Evolutionary conservation across 2,113 vertebrate species (phyloP).

Genomic region (Pelodiscus sinensis): DNA sequence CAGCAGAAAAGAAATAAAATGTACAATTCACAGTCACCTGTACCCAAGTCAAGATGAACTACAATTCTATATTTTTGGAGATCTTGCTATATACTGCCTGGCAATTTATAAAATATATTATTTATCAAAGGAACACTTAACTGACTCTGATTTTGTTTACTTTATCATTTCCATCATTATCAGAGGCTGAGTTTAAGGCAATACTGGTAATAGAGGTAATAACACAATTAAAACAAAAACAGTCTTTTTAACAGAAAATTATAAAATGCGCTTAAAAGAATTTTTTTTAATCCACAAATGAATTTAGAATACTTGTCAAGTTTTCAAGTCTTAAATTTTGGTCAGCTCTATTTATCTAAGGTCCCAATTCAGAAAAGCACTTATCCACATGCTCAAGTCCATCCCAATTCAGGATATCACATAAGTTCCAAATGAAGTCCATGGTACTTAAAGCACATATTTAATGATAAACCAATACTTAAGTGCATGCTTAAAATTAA

Average conservation of each 20-base stretch:
- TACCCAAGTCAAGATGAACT: fast-evolving
- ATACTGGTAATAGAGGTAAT: neutral
- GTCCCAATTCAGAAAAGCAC: too few relatives aligned
- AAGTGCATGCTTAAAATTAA: neutral
- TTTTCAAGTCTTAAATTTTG: too few relatives aligned
- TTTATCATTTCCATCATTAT: neutral
- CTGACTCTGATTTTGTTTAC: too few relatives aligned
- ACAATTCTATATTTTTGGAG: fast-evolving
- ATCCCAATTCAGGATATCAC: too few relatives aligned
- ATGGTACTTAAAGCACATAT: too few relatives aligned
- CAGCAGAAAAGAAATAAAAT: neutral
- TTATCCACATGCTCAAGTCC: too few relatives aligned
- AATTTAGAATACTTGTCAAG: neutral
- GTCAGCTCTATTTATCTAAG: neutral
- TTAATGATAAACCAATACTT: neutral
- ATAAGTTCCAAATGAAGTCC: too few relatives aligned
- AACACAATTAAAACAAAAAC: neutral
- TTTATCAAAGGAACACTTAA: neutral
- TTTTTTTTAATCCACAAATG: neutral
- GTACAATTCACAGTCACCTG: neutral
- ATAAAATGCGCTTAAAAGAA: neutral
- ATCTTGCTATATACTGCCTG: fast-evolving
- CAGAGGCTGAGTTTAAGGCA: neutral
- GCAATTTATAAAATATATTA: neutral
- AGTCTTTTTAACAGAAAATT: neutral